These are phyloP conservation scores for Drosophila mimica DNA, from an alignment of 2,888 invertebrate species.

Conservation along the genomic window DNA sequence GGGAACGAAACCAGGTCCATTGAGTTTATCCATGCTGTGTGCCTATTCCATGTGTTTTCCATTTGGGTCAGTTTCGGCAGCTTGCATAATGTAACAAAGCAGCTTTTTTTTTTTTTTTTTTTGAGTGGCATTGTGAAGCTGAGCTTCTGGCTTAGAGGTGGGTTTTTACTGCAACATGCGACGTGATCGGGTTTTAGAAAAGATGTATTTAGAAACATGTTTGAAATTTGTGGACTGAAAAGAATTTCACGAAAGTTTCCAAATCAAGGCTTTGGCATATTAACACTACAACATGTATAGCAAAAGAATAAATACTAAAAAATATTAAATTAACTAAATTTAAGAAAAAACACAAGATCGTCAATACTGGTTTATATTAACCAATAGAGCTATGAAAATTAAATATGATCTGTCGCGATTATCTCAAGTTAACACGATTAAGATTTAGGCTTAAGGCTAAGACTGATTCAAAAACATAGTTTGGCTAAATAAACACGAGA, in stretches of 20 bases:
- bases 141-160: conserved; percentile 2
- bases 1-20: conserved; percentile 5
- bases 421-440: not conserved
- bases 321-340: not conserved
- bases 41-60: not conserved
- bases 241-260: not conserved
- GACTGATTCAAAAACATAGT: not conserved
- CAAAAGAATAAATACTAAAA: not conserved
- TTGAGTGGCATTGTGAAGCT: not conserved
- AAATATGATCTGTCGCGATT: not conserved
- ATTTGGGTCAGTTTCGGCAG: conserved; percentile 54
- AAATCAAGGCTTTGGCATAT: not conserved
- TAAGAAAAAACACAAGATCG: not conserved
- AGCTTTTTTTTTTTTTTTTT: not conserved
- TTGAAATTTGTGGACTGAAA: not conserved
- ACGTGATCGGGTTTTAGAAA: not conserved
- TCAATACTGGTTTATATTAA: not conserved
- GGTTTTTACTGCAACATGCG: not conserved
- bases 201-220: not conserved
- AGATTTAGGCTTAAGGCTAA: not conserved
- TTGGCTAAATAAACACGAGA: not conserved
- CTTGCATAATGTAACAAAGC: conserved; percentile 67
- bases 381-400: not conserved
- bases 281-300: not conserved
- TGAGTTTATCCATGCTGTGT: conserved; percentile 2